Conservation (phyloP, 1,140 invertebrate genomes). For the Telenomus remus region DNA sequence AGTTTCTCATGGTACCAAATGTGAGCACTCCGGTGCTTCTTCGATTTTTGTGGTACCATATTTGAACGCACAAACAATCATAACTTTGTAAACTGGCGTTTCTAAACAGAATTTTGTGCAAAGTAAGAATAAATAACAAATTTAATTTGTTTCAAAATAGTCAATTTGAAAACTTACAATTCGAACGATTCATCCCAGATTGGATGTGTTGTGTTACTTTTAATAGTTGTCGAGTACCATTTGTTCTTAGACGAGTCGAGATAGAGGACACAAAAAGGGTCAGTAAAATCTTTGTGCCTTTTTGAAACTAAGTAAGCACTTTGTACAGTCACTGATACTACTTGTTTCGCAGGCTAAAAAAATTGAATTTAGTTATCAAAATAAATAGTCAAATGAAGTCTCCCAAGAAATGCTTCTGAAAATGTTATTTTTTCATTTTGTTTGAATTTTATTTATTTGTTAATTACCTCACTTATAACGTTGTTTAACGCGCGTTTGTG, state of each 20-base stretch:
- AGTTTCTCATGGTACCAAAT: not conserved
- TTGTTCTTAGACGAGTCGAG: constrained; percentile 6
- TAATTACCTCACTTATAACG: constrained; percentile 5
- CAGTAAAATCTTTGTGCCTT: not conserved
- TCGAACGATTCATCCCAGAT: constrained; percentile 10
- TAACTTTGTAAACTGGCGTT: not conserved
- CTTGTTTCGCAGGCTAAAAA: constrained; percentile 10
- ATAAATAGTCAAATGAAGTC: not conserved
- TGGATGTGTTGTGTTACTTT: constrained; percentile 3
- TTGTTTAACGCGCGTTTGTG: constrained; percentile 8
- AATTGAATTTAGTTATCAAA: too few relatives aligned
- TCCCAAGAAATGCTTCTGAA: not conserved
- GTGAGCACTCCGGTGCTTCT: not conserved
- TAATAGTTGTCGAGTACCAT: not conserved
- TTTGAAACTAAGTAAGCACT: constrained; percentile 8
- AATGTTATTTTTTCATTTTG: not conserved
- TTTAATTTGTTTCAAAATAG: too few relatives aligned
- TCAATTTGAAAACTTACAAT: constrained; percentile 8
- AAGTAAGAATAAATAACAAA: too few relatives aligned
- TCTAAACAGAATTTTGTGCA: constrained; percentile 1
- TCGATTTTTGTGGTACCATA: constrained; percentile 12
- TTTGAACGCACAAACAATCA: constrained; percentile 7
- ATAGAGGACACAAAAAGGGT: constrained; percentile 16
- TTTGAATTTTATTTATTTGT: not conserved
- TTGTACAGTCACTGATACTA: not conserved